A percentile compares a stretch with the other conserved stretches of the same genome.
phyloP scores from a whole-genome alignment of 2,888 invertebrate species.

The Dryobotodes eremita region DNA sequence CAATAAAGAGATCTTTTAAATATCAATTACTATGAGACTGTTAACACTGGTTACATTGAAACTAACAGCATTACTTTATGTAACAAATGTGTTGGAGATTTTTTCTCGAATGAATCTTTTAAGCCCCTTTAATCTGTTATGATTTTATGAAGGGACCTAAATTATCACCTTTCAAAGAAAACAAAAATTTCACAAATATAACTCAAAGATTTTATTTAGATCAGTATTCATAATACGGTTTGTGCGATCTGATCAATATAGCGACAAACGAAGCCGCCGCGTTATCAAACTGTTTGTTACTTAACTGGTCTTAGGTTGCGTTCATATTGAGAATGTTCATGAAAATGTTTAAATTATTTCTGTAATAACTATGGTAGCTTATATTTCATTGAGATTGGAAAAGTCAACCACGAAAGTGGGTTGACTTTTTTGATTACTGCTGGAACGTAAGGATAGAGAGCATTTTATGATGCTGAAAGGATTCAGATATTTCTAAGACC shows the following conservation, averaged over 20 bases:
- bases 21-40: not conserved
- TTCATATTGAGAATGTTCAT: constrained; percentile 68
- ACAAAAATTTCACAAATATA: constrained; percentile 17
- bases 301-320: constrained; percentile 76
- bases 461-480: no score
- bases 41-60: not conserved
- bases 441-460: no score
- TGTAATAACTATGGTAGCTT: constrained; percentile 12
- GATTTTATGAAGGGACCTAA: not conserved
- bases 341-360: constrained; percentile 30
- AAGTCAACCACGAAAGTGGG: no score
- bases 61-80: not conserved
- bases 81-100: not conserved
- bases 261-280: constrained; percentile 85
- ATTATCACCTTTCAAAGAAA: not conserved
- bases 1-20: not conserved
- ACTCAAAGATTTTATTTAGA: constrained; percentile 59
- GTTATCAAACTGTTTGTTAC: constrained; percentile 84
- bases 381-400: no score
- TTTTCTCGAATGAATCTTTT: not conserved
- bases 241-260: constrained; percentile 82
- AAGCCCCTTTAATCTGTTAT: not conserved
- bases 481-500: no score
- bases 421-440: no score
- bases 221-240: constrained; percentile 71